A percentile compares a stretch with the other conserved stretches of the same genome.
phyloP scores from a whole-genome alignment of 1,140 invertebrate genomes.

The Mycetomoellerius zeteki region DNA sequence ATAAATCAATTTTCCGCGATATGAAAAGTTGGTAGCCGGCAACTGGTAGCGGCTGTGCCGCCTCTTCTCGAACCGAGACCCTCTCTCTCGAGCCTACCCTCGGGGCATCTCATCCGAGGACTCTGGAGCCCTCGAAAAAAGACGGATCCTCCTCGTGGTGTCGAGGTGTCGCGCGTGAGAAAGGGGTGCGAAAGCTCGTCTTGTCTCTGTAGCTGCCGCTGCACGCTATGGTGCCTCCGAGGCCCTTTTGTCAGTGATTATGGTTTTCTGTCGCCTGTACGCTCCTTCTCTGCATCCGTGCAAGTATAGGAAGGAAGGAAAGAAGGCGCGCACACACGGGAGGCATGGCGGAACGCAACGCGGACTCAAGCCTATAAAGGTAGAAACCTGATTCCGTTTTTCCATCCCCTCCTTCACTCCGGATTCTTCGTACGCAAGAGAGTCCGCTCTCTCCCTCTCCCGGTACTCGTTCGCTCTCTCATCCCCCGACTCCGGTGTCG shows the following conservation, averaged over 20 bases:
- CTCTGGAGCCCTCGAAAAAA: constrained; percentile 51
- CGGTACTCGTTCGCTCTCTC: constrained; percentile 11
- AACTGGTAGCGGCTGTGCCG: constrained; percentile 37
- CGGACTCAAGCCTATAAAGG: constrained; percentile 48
- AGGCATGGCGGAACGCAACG: constrained; percentile 24
- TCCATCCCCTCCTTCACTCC: constrained; percentile 63
- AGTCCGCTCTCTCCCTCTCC: constrained; percentile 2
- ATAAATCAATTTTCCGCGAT: constrained; percentile 56
- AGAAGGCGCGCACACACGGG: constrained; percentile 26
- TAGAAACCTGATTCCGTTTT: constrained; percentile 70
- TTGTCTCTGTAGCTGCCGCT: constrained; percentile 66
- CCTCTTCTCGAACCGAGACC: constrained; percentile 33
- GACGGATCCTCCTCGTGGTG: constrained; percentile 59
- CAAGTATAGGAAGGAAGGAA: constrained; percentile 50
- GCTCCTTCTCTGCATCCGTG: constrained; percentile 49
- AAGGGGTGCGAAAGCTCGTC: constrained; percentile 73
- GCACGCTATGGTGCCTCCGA: constrained; percentile 63
- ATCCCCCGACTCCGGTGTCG: constrained; percentile 26
- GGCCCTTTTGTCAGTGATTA: constrained; percentile 74
- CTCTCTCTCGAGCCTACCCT: constrained; percentile 27
- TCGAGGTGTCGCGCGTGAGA: constrained; percentile 74
- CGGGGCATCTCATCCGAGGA: constrained; percentile 52
- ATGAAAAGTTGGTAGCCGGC: constrained; percentile 28
- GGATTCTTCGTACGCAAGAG: background rate
- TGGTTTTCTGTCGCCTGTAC: constrained; percentile 70